Evolutionary conservation across 2,888 invertebrate species (phyloP).

Genomic region (Morpho achilles): DNA sequence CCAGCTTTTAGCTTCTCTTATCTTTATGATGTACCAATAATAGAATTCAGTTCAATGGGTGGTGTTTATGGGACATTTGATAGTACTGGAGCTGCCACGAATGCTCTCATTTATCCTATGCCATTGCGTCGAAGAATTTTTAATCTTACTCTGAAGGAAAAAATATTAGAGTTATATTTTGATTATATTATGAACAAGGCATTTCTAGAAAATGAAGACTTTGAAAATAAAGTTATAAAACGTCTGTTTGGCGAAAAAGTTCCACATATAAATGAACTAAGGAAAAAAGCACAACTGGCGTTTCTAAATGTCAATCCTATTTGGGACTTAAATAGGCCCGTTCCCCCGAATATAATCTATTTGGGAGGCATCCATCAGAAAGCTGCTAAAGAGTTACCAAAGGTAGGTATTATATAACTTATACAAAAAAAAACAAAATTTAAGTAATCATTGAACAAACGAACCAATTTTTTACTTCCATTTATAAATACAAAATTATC

Average conservation of each 20-base stretch:
- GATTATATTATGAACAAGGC: neutral
- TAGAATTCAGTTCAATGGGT: conserved; percentile 31
- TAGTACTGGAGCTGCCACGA: conserved; percentile 20
- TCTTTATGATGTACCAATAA: conserved; percentile 31
- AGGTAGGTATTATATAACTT: conserved; percentile 34
- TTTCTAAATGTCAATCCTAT: conserved; percentile 56
- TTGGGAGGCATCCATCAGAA: conserved; percentile 55
- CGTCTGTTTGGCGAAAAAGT: conserved; percentile 20
- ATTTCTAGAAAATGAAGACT: conserved; percentile 1
- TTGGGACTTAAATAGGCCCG: conserved; percentile 46
- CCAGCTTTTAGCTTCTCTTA: conserved; percentile 31
- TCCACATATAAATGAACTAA: conserved; percentile 31
- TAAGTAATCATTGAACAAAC: neutral
- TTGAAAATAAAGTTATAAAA: conserved; percentile 14
- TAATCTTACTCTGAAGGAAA: conserved; percentile 27
- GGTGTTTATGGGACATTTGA: conserved; percentile 13
- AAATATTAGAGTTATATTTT: conserved; percentile 23
- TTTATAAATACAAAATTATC: too few relatives aligned
- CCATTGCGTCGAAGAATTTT: conserved; percentile 5
- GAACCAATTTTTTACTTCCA: too few relatives aligned
- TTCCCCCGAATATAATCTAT: conserved; percentile 49
- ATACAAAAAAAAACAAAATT: neutral
- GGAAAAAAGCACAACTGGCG: conserved; percentile 44
- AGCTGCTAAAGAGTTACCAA: conserved; percentile 42
- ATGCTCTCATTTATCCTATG: conserved; percentile 26